phyloP scores from a whole-genome alignment of 2,113 vertebrate species.

The Blennius ocellaris region DNA sequence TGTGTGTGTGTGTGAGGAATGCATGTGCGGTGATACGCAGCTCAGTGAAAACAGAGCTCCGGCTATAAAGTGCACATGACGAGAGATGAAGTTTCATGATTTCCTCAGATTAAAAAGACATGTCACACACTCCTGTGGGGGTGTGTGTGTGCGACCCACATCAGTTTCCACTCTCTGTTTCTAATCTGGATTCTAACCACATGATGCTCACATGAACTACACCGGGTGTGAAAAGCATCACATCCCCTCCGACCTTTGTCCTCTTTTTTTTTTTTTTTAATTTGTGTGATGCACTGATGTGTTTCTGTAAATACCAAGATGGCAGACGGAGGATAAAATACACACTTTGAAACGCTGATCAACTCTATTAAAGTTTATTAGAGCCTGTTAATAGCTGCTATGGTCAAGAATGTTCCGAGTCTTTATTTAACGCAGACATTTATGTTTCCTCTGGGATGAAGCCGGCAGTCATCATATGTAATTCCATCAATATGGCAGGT shows the following conservation, averaged over 20 bases:
- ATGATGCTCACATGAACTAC: slow-evolving; percentile 5
- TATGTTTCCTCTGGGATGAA: no score
- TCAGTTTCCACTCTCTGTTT: slow-evolving; percentile 26
- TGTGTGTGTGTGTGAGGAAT: neutral
- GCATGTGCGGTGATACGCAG: neutral
- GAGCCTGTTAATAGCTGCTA: no score
- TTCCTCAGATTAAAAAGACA: slow-evolving; percentile 6
- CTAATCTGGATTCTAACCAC: slow-evolving; percentile 39
- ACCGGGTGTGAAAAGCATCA: slow-evolving; percentile 45
- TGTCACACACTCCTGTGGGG: neutral
- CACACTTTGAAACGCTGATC: no score
- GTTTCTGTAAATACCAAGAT: neutral
- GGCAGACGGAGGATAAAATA: neutral
- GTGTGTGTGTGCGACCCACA: slow-evolving; percentile 11
- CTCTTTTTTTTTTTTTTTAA: slow-evolving; percentile 5
- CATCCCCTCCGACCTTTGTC: slow-evolving; percentile 16
- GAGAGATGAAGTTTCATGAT: neutral
- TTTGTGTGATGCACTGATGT: slow-evolving; percentile 1
- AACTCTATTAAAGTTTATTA: no score
- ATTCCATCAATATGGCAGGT: no score
- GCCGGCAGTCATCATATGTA: no score
- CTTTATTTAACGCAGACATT: no score
- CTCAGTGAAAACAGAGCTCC: neutral
- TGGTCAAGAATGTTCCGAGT: no score
- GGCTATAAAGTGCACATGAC: neutral